These are phyloP conservation scores for Periophthalmus modestus DNA, from an alignment of 2,113 vertebrate genomes.

Conservation along the genomic window DNA sequence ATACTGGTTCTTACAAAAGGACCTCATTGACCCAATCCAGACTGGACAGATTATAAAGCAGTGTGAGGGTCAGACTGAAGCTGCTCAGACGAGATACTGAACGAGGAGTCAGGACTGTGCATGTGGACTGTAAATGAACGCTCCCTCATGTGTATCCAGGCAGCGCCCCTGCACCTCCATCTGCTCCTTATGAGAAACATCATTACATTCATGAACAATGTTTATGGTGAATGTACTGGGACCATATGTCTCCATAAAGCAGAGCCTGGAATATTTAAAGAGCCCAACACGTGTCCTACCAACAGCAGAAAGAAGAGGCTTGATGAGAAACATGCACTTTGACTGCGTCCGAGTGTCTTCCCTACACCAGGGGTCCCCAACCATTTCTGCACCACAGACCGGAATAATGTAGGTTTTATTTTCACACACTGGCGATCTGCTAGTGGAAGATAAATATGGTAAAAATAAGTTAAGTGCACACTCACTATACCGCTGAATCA, in stretches of 20 bases:
- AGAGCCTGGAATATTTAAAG: conserved; percentile 2
- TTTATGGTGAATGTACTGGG: neutral
- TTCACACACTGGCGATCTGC: too few species aligned
- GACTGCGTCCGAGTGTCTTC: too few species aligned
- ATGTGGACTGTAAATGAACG: neutral
- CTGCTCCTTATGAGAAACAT: neutral
- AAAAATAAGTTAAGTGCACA: too few species aligned
- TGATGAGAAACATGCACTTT: neutral
- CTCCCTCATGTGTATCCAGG: neutral
- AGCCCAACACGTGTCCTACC: neutral
- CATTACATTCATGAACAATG: neutral
- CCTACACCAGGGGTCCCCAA: too few species aligned
- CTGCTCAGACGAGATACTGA: neutral
- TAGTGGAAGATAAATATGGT: too few species aligned
- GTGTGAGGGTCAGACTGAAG: neutral
- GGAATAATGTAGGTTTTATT: too few species aligned
- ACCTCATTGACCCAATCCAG: neutral
- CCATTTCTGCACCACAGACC: too few species aligned
- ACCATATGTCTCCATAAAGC: conserved; percentile 29
- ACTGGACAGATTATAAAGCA: neutral
- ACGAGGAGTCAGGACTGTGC: neutral
- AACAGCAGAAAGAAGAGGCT: conserved; percentile 6
- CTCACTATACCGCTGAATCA: too few species aligned
- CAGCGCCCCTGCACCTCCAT: neutral
- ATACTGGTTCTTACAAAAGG: neutral